phyloP scores from a whole-genome alignment of 53 echinoderm and acorn worm species.

The Holothuria scabra region DNA sequence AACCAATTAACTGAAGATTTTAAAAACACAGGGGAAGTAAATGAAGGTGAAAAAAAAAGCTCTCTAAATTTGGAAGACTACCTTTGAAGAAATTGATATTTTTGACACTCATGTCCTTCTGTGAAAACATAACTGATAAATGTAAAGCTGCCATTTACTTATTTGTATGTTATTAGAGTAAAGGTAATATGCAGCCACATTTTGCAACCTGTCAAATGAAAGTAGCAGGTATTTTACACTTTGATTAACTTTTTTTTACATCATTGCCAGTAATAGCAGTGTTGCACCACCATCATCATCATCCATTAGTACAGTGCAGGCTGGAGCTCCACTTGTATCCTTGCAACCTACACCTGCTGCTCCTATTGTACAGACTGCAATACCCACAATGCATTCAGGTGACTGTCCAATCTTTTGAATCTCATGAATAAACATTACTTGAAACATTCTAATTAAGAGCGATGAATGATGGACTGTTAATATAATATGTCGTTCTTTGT shows the following conservation, averaged over 20 bases:
- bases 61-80: too few relatives aligned
- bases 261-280: constrained; percentile 30
- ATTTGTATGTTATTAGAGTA: too few relatives aligned
- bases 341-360: neutral
- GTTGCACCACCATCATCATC: constrained; percentile 52
- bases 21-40: too few relatives aligned
- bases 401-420: too few relatives aligned
- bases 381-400: constrained; percentile 48
- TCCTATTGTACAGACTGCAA: constrained; percentile 23
- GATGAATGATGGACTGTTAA: constrained; percentile 2
- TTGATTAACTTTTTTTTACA: neutral
- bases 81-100: too few relatives aligned
- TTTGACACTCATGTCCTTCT: too few relatives aligned
- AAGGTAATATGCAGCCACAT: too few relatives aligned
- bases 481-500: neutral
- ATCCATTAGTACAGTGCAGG: constrained; percentile 46
- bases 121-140: too few relatives aligned
- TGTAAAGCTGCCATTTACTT: too few relatives aligned
- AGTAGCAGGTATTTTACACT: neutral
- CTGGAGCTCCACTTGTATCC: constrained; percentile 8
- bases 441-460: neutral
- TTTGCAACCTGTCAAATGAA: neutral
- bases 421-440: too few relatives aligned
- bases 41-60: too few relatives aligned
- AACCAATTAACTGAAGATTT: too few relatives aligned